Conservation (phyloP, 2,113 vertebrate genomes). For the Bubo scandiacus region DNA sequence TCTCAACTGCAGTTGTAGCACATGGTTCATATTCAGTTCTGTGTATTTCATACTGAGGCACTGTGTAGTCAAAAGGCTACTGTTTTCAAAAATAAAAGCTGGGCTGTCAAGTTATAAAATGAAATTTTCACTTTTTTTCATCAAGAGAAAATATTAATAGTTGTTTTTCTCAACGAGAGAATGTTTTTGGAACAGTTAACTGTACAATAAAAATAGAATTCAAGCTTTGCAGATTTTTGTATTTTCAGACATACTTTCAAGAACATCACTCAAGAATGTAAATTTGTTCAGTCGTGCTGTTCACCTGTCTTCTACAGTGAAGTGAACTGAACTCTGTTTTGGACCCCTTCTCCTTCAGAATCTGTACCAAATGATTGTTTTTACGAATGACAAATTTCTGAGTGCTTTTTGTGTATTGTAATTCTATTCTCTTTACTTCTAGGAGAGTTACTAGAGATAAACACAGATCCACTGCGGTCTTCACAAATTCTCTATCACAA, state of each 20-base stretch:
- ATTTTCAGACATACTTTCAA: neutral
- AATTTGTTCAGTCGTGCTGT: neutral
- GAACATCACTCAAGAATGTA: neutral
- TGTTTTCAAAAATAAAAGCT: neutral
- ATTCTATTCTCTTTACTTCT: neutral
- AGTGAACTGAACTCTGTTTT: neutral
- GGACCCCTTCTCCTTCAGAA: neutral
- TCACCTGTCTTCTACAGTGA: neutral
- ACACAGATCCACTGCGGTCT: neutral
- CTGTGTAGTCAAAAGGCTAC: neutral
- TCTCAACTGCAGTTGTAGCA: neutral
- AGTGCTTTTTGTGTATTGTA: neutral
- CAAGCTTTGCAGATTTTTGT: neutral
- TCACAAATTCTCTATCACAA: neutral
- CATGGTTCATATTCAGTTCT: neutral
- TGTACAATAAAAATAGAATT: neutral
- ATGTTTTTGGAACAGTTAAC: neutral
- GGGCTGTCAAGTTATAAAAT: neutral
- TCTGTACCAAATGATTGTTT: neutral
- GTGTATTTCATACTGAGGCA: neutral
- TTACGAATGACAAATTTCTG: fast-evolving
- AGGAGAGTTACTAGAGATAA: neutral
- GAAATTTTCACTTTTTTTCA: neutral
- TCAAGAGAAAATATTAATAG: neutral
- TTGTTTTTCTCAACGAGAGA: neutral